A percentile compares a stretch with the other conserved stretches of the same genome.
Conservation (phyloP, 2,113 vertebrate species). For the Bambusicola thoracicus region DNA sequence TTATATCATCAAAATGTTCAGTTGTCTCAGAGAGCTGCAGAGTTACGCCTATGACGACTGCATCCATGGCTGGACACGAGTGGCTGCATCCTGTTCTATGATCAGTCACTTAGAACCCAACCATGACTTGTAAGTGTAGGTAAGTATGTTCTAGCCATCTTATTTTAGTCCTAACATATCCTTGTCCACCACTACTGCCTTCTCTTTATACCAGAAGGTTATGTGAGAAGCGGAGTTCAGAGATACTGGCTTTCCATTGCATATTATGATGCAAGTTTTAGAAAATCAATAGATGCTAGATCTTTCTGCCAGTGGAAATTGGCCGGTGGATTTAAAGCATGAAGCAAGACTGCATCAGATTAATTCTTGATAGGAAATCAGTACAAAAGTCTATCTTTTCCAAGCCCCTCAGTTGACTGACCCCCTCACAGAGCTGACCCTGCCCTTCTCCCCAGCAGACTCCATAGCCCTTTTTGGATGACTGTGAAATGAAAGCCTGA, state of each 20-base stretch:
- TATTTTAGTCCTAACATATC: neutral
- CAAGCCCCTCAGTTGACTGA: fast-evolving
- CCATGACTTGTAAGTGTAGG: neutral
- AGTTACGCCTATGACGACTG: neutral
- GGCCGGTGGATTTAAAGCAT: neutral
- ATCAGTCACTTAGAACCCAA: neutral
- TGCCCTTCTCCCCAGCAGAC: neutral
- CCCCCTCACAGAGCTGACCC: neutral
- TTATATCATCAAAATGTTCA: neutral
- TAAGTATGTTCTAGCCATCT: neutral
- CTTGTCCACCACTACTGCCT: neutral
- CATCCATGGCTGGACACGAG: neutral
- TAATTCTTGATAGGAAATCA: neutral
- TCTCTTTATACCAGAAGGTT: neutral
- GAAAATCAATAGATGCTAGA: neutral
- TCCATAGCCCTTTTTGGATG: neutral
- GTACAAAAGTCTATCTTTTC: neutral
- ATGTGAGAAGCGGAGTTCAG: neutral
- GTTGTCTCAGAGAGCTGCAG: neutral
- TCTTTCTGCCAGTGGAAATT: neutral
- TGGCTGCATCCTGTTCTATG: neutral
- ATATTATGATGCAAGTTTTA: neutral
- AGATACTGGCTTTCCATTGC: neutral
- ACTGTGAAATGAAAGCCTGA: neutral
- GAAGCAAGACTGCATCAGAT: neutral